phyloP scores from a whole-genome alignment of 2,113 vertebrate genomes.

The Phoenicopterus ruber region DNA sequence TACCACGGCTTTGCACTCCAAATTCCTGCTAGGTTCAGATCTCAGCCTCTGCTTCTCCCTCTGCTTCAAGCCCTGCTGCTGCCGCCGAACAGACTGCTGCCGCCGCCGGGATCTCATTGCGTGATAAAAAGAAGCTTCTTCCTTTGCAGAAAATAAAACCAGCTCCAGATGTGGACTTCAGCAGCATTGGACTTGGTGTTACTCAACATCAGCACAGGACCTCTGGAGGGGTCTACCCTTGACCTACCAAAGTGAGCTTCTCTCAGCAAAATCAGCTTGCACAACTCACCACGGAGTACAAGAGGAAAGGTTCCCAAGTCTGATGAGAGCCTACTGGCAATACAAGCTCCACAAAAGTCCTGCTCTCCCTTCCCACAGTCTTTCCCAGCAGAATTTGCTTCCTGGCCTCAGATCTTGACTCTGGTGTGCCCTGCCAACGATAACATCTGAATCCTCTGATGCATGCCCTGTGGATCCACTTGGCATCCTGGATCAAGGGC shows the following conservation, averaged over 20 bases:
- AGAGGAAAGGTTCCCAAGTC: background rate
- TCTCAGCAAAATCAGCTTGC: conserved; percentile 7
- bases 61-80: background rate
- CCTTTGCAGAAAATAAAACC: background rate
- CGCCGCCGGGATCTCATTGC: background rate
- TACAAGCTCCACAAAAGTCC: background rate
- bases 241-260: background rate
- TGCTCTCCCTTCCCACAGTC: background rate
- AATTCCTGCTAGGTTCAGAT: background rate
- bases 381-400: background rate
- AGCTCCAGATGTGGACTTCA: background rate
- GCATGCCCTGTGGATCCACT: background rate
- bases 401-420: background rate
- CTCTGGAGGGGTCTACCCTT: background rate
- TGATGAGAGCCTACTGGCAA: background rate
- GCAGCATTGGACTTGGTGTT: background rate
- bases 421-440: background rate
- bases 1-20: background rate
- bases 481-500: background rate
- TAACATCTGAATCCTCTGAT: background rate
- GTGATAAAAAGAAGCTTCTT: background rate
- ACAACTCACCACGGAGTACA: background rate
- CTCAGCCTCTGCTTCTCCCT: background rate
- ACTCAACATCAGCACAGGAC: background rate
- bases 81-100: background rate